Evolutionary conservation across 2,113 vertebrate genomes (phyloP).

Genomic region (Epinephelus lanceolatus): DNA sequence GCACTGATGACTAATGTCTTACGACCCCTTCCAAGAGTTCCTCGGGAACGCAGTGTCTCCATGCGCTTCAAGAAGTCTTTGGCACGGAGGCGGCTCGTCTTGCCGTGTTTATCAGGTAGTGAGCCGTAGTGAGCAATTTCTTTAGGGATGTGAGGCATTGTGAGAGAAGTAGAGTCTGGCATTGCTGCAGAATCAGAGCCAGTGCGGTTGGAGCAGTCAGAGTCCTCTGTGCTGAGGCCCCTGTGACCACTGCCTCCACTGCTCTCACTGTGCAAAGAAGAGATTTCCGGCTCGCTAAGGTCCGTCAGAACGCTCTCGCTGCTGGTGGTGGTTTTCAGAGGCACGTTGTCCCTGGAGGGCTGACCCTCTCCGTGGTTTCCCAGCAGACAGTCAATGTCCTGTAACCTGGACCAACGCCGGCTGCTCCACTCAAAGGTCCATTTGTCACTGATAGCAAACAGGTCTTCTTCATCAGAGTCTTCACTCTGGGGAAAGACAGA

Average conservation of each 20-base stretch:
- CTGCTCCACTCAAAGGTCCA: conserved; percentile 98
- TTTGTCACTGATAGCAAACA: conserved; percentile 96
- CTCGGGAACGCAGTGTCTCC: conserved; percentile 90
- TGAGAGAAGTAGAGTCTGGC: conserved; percentile 81
- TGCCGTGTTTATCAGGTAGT: conserved; percentile 84
- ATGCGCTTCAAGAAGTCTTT: conserved; percentile 94
- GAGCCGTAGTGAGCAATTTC: conserved; percentile 79
- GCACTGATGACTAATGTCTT: conserved; percentile 87
- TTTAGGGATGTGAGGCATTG: conserved; percentile 73
- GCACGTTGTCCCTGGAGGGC: conserved; percentile 82
- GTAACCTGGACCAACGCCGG: conserved; percentile 95
- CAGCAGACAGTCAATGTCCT: conserved; percentile 91
- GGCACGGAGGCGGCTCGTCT: conserved; percentile 85
- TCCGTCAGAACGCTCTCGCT: conserved; percentile 97
- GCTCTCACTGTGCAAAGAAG: conserved; percentile 93
- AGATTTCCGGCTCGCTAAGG: conserved; percentile 93
- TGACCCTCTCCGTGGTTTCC: conserved; percentile 85
- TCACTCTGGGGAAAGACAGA: conserved; percentile 86
- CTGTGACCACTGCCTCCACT: conserved; percentile 90
- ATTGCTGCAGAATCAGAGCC: conserved; percentile 84
- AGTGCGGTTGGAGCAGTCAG: conserved; percentile 81
- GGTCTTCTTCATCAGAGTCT: conserved; percentile 97
- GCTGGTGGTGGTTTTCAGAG: conserved; percentile 92
- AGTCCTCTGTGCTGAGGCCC: conserved; percentile 82
- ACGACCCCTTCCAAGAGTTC: conserved; percentile 79